phyloP scores from a whole-genome alignment of 2,888 invertebrate genomes.

The Leucania comma region DNA sequence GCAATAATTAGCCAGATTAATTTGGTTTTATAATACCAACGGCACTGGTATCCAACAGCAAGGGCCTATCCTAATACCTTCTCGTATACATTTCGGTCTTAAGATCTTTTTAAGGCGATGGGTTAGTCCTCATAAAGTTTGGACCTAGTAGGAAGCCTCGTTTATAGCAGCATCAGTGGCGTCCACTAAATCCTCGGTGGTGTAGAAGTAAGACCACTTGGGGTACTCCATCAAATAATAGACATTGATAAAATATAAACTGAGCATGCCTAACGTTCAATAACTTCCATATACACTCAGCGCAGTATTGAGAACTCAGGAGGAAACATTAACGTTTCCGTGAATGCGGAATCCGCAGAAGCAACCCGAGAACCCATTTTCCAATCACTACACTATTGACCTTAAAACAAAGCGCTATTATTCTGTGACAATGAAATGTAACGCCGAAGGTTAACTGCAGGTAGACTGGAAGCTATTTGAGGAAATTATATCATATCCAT shows the following conservation, averaged over 20 bases:
- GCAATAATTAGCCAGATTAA: neutral
- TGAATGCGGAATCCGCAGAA: slow-evolving; percentile 77
- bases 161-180: too few relatives aligned
- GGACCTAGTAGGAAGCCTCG: too few relatives aligned
- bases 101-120: too few relatives aligned
- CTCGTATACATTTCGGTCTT: neutral
- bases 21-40: too few relatives aligned
- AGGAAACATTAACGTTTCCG: slow-evolving; percentile 66
- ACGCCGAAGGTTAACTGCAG: slow-evolving; percentile 67
- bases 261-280: neutral
- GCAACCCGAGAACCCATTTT: slow-evolving; percentile 77
- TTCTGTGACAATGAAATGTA: slow-evolving; percentile 70
- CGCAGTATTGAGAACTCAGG: slow-evolving; percentile 48
- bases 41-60: too few relatives aligned
- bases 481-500: slow-evolving; percentile 13
- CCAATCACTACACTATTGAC: slow-evolving; percentile 75
- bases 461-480: slow-evolving; percentile 45
- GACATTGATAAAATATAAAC: neutral
- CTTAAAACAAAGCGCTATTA: slow-evolving; percentile 84
- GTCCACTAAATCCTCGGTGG: too few relatives aligned
- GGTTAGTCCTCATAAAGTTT: too few relatives aligned
- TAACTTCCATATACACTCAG: slow-evolving; percentile 14
- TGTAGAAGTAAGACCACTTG: too few relatives aligned
- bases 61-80: neutral
- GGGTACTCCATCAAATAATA: too few relatives aligned